Evolutionary conservation across 2,888 invertebrate genomes (phyloP).

Genomic region (Spisula solida): DNA sequence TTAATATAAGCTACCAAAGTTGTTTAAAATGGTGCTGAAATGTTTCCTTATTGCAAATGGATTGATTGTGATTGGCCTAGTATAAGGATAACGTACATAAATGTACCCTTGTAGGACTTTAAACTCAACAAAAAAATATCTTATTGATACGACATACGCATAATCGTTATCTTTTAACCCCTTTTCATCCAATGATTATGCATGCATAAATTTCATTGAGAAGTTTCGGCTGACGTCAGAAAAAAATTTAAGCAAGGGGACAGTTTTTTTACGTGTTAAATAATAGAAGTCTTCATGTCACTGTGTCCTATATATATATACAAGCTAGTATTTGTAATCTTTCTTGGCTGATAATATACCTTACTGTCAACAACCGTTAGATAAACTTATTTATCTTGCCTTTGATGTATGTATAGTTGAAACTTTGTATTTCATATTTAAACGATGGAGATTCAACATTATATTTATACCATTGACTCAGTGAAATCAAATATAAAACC

Average conservation of each 20-base stretch:
- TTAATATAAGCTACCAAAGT: no score
- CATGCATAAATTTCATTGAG: neutral
- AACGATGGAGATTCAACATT: neutral
- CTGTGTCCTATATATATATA: neutral
- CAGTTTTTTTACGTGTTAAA: conserved; percentile 15
- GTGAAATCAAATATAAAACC: conserved; percentile 7
- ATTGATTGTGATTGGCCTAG: no score
- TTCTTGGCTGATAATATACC: conserved; percentile 18
- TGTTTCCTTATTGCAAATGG: no score
- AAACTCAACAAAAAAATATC: no score
- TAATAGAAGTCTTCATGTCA: neutral
- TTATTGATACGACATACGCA: no score
- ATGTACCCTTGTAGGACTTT: no score
- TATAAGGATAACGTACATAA: no score
- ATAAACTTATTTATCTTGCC: conserved; percentile 23
- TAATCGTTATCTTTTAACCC: neutral
- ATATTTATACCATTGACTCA: neutral
- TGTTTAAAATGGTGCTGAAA: no score
- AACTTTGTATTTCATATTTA: conserved; percentile 16
- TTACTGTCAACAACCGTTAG: neutral
- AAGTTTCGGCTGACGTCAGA: neutral
- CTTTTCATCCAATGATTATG: neutral
- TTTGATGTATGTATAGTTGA: conserved; percentile 21
- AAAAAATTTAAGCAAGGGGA: neutral
- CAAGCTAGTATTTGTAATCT: neutral